A percentile compares a stretch with the other conserved stretches of the same genome.
Evolutionary conservation across 2,113 vertebrate species (phyloP).

Genomic region (Pteruthius melanotis): DNA sequence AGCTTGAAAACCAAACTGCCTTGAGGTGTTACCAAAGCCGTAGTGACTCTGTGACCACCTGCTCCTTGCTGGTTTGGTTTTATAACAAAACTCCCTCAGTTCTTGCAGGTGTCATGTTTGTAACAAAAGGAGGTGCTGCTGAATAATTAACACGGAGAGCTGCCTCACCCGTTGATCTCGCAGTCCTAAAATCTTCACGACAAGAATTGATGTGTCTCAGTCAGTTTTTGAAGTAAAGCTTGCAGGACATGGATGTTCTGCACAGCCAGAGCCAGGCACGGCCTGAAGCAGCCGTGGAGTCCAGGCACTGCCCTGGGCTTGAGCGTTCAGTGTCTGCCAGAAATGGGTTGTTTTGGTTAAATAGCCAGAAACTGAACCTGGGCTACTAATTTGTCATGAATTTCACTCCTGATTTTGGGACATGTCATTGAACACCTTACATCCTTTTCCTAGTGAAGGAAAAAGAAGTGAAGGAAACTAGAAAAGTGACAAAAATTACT

Average conservation of each 20-base stretch:
- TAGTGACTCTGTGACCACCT: rapidly evolving
- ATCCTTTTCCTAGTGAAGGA: background rate
- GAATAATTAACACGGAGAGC: rapidly evolving
- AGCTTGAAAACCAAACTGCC: rapidly evolving
- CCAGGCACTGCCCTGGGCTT: background rate
- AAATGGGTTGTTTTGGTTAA: background rate
- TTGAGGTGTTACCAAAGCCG: background rate
- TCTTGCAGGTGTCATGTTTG: background rate
- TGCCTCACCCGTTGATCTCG: background rate
- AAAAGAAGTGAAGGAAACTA: no score
- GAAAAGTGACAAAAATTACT: rapidly evolving
- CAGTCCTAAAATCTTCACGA: background rate
- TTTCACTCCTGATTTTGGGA: background rate
- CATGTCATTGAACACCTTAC: rapidly evolving
- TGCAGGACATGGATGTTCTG: background rate
- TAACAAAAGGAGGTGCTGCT: background rate
- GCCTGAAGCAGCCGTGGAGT: background rate
- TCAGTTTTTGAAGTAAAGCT: no score
- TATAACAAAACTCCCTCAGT: rapidly evolving
- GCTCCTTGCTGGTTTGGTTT: background rate
- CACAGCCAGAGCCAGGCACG: background rate
- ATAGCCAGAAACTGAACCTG: background rate
- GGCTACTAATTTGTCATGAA: rapidly evolving
- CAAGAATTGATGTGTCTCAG: rapidly evolving
- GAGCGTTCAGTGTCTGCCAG: background rate